Evolutionary conservation across 2,113 vertebrate genomes (phyloP).

Genomic region (Ophiodon elongatus): DNA sequence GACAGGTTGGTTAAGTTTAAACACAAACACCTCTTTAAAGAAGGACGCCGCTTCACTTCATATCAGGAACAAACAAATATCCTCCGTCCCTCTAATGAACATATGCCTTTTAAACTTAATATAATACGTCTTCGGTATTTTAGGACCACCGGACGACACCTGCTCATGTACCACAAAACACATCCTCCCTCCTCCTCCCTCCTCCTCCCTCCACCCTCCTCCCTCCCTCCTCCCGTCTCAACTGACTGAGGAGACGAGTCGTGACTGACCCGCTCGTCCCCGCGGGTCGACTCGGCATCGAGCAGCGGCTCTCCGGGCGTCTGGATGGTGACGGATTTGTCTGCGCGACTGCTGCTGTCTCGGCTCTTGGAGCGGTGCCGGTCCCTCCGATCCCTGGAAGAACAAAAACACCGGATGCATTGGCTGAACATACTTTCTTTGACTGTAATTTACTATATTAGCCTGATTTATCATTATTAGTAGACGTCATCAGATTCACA

Average conservation of each 20-base stretch:
- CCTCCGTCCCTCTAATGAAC: background rate
- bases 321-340: conserved; percentile 97
- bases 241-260: no score
- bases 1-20: background rate
- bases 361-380: conserved; percentile 92
- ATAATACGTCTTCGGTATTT: background rate
- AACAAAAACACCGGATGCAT: background rate
- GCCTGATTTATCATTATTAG: no score
- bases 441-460: background rate
- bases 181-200: no score
- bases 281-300: conserved; percentile 93
- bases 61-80: background rate
- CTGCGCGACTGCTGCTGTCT: conserved; percentile 90
- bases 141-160: conserved; percentile 26
- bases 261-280: conserved; percentile 90
- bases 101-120: conserved; percentile 7
- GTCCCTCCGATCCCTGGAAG: conserved; percentile 89
- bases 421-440: background rate
- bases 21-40: conserved; percentile 9
- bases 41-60: background rate
- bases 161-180: no score
- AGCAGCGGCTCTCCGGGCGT: conserved; percentile 94
- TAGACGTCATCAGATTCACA: no score
- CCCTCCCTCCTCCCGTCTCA: no score
- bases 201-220: no score